These are phyloP conservation scores for Arnoldichthys spilopterus DNA, from an alignment of 2,797 vertebrate genomes.

Conservation along the genomic window DNA sequence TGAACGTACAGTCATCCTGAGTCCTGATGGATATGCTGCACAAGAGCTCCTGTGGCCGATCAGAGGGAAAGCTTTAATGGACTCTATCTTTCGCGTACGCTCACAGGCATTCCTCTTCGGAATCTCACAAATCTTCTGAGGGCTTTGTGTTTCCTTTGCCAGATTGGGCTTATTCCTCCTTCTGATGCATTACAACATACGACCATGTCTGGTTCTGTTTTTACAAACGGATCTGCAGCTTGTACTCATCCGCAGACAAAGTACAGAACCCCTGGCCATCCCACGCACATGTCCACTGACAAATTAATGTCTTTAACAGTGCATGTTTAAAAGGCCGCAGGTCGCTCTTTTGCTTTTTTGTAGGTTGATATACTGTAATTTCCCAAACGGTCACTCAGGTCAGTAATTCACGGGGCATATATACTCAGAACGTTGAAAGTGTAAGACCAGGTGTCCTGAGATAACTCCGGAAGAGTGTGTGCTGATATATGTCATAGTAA, in stretches of 20 bases:
- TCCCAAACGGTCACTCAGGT: neutral
- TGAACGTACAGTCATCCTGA: conserved; percentile 36
- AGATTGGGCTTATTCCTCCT: neutral
- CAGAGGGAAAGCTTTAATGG: conserved; percentile 18
- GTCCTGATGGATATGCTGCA: neutral
- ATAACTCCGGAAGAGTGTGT: neutral
- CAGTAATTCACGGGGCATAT: neutral
- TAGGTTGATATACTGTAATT: neutral
- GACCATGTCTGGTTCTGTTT: neutral
- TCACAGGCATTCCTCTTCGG: neutral
- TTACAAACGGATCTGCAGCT: conserved; percentile 3
- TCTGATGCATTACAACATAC: neutral
- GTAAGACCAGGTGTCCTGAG: neutral
- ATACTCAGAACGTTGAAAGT: neutral
- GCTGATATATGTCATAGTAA: conserved; percentile 1
- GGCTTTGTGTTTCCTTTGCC: neutral
- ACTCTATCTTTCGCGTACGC: conserved; percentile 8
- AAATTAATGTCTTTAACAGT: conserved; percentile 44
- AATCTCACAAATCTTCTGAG: conserved; percentile 11
- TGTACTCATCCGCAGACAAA: neutral
- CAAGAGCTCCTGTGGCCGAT: conserved; percentile 32
- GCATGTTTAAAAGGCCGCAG: neutral
- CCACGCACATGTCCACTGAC: conserved; percentile 17
- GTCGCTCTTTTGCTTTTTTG: conserved; percentile 1
- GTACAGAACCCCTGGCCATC: conserved; percentile 14